Evolutionary conservation across 2,113 vertebrate species (phyloP), one percentile per base, ranked within the genome.

Genomic region (Herpailurus yagouaroundi): DNA sequence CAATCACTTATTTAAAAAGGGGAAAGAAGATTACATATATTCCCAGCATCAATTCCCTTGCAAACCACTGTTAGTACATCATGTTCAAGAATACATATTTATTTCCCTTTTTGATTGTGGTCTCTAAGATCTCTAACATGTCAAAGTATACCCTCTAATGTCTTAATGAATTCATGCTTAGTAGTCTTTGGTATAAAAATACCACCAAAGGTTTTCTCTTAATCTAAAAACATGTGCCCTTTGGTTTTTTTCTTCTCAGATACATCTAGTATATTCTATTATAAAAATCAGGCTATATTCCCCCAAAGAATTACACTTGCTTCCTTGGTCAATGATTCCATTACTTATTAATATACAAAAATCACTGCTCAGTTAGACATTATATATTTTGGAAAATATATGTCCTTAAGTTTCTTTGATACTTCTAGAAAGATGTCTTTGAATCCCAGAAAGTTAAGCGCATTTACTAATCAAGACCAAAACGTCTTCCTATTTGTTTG

Each of bases 161-260:
- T 16, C 57, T 76, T 92, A 27, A 38, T 41, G 7, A 97, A 95
- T 57, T 82, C 21, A 21, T 60, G 48, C 68, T 94, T 89, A 89
- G 90, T 74, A 79, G 11, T 71, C n/a, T 80, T 97, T 7, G 12
- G 9, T 66, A 76, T 31, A 87, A 86, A 95, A 95, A 88, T 50
- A 94, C 68, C 66, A 81, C 79, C n/a, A 71, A 95, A 41, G 18
- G 23, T 77, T 77, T 85, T 93, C 25, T 83, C 66, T 83, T 68
- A 69, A 71, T 91, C 27, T 94, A 80, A 80, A 93, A 96, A 71
- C 25, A 89, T 15, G 14, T 27, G 10, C 41, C 36, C n/a, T 66
- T 10, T 94, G n/a, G 69, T 94, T 95, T 92, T n/a, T 85, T 41
- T 13, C 27, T 69, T 76, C 50, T 50, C 5, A 94, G 50, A 81